Base-by-base conservation (phyloP, 2,113 vertebrate genomes). In the Colistium nudipinnis region DNA sequence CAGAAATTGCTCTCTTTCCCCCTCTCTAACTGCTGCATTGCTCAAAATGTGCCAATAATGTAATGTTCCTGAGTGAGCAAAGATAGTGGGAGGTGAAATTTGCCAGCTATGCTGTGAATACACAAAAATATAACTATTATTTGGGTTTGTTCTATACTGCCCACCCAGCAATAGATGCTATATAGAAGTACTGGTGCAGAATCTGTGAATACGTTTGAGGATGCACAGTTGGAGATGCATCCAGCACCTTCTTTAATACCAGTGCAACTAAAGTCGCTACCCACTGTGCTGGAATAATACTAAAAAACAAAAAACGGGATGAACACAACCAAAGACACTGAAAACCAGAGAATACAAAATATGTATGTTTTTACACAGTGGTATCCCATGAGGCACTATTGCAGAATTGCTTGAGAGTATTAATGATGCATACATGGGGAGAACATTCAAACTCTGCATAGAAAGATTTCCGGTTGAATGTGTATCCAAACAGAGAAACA, bases 151-250 rank as follows among this genome's bases (percentile, higher is more conserved):
- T 71, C 33, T 28, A 55, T 20, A 35, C 65, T 59, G 49, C 81
- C 78, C 62, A 80, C 85, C 73, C 60, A 53, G 20, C 45, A 70
- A 53, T 69, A 77, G 64, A 77, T 70, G 64, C 66, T 70, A 43
- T 43, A 45, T 43, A 35, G 14, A 56, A 36, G 54, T 17, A 38
- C 7, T 56, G 36, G 5, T n/a, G 14, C 28, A 54, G 35, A 64
- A 53, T 31, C 24, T 62, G 67, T 35, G 20, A 35, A 64, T 5
- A 22, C 41, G 30, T 59, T 76, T 54, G 19, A 53, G 5, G 36
- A 28, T 10, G n/a, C 24, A 16, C 3, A 17, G 4, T 20, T 49
- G 2, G 2, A 45, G 7, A 14, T 12, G 19, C 31, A 17, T 28
- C n/a, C 4, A 36, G 41, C 1, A 14, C n/a, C 38, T 4, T 11